Percentiles rank a stretch among this genome's conserved stretches.
Conservation (phyloP, 2,113 vertebrate genomes). For the Tamias sibiricus region DNA sequence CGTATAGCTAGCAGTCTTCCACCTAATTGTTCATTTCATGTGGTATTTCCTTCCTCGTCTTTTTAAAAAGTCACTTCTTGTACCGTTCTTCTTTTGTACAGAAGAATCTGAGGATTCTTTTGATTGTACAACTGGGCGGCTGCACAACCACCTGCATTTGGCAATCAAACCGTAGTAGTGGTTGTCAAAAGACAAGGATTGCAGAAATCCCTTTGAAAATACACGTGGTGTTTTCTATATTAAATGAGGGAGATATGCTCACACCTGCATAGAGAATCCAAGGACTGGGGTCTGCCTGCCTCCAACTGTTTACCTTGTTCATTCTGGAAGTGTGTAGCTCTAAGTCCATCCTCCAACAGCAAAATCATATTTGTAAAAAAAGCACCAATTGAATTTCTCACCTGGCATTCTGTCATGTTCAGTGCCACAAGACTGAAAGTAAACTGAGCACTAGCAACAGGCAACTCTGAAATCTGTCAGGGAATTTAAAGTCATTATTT, state of each 20-base stretch:
- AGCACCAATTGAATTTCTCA: neutral
- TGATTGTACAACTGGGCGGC: neutral
- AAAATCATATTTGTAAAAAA: neutral
- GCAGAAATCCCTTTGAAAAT: constrained; percentile 67
- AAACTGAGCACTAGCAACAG: neutral
- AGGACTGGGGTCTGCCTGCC: neutral
- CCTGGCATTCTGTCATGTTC: neutral
- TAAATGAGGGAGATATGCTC: constrained; percentile 8
- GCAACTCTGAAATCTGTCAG: neutral
- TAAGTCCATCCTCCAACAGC: neutral
- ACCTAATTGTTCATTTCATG: neutral
- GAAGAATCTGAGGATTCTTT: constrained; percentile 53
- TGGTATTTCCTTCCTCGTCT: neutral
- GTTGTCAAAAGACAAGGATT: constrained; percentile 39
- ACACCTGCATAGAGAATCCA: constrained; percentile 40
- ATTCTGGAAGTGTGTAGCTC: neutral
- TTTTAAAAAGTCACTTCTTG: neutral
- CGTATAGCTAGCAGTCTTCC: neutral
- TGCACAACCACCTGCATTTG: constrained; percentile 49
- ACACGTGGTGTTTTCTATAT: constrained; percentile 15
- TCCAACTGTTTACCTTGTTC: neutral
- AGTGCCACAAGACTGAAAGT: neutral
- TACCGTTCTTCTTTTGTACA: neutral
- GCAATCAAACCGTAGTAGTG: neutral
- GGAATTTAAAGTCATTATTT: neutral